Evolutionary conservation across 2,113 vertebrate genomes (phyloP).

Genomic region (Sturnira hondurensis): DNA sequence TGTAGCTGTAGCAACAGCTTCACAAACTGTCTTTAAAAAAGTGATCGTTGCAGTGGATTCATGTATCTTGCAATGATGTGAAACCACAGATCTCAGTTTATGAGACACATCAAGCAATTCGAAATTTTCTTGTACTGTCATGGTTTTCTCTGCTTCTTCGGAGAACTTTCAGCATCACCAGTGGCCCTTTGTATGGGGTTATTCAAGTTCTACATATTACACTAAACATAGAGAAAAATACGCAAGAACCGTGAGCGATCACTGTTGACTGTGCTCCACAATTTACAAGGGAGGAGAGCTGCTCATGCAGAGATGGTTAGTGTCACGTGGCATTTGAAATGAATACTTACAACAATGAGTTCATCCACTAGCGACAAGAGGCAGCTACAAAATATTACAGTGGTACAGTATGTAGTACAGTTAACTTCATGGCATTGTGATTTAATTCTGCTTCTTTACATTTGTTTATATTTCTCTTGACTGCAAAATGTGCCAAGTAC

Average conservation of each 20-base stretch:
- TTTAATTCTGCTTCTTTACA: neutral
- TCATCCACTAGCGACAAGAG: neutral
- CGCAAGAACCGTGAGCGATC: neutral
- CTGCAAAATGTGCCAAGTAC: neutral
- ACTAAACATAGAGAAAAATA: neutral
- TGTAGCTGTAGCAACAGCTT: neutral
- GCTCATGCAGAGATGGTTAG: neutral
- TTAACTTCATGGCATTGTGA: neutral
- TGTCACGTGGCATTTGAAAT: neutral
- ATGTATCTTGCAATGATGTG: neutral
- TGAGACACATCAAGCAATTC: neutral
- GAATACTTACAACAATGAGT: neutral
- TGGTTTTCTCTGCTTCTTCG: neutral
- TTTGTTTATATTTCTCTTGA: neutral
- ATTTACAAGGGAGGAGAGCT: neutral
- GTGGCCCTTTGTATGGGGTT: neutral
- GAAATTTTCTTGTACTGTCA: neutral
- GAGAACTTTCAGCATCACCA: neutral
- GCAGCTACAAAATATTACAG: neutral
- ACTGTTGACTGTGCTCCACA: too few relatives aligned
- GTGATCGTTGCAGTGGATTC: too few relatives aligned
- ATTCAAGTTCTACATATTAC: neutral
- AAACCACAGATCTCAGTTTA: neutral
- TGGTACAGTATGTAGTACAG: too few relatives aligned
- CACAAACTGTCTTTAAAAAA: neutral